Conservation (phyloP, 2,797 vertebrate genomes). For the Spinibarbus caldwelli region DNA sequence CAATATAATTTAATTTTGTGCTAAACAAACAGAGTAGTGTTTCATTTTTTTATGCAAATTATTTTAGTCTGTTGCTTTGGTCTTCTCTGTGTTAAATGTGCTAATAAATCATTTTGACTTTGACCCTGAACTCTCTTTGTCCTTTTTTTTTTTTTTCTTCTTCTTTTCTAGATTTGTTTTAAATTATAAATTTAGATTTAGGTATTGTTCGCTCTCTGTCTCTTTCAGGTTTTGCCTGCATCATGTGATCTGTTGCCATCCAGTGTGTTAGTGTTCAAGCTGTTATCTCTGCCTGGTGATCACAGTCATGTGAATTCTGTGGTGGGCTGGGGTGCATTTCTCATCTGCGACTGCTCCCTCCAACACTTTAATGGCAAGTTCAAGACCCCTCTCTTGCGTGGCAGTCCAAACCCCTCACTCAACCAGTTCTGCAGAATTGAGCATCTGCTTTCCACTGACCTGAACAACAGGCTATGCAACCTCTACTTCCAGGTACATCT, state of each 20-base stretch:
- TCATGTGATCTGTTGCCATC: conserved; percentile 78
- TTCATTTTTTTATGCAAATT: not conserved
- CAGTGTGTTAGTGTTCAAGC: conserved; percentile 85
- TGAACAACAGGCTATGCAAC: conserved; percentile 94
- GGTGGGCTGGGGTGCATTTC: conserved; percentile 90
- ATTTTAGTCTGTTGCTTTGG: not conserved
- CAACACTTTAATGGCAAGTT: conserved; percentile 86
- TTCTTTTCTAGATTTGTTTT: not conserved
- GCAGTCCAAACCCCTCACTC: conserved; percentile 77
- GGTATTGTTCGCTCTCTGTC: not conserved
- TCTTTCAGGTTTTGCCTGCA: conserved; percentile 80
- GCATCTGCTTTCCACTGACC: conserved; percentile 83
- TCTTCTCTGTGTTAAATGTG: not conserved
- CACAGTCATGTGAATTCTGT: conserved; percentile 68
- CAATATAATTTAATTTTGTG: not conserved
- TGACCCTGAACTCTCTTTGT: not conserved
- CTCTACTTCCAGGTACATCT: conserved; percentile 91
- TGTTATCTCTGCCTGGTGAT: conserved; percentile 77
- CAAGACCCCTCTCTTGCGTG: conserved; percentile 87
- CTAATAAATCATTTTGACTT: not conserved
- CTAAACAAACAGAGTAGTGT: not conserved
- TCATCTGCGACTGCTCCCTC: conserved; percentile 80
- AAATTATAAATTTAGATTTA: not conserved
- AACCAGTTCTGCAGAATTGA: conserved; percentile 87
- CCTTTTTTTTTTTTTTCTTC: no score